Evolutionary conservation across 2,797 vertebrate genomes (phyloP).

Genomic region (Oophaga sylvatica): DNA sequence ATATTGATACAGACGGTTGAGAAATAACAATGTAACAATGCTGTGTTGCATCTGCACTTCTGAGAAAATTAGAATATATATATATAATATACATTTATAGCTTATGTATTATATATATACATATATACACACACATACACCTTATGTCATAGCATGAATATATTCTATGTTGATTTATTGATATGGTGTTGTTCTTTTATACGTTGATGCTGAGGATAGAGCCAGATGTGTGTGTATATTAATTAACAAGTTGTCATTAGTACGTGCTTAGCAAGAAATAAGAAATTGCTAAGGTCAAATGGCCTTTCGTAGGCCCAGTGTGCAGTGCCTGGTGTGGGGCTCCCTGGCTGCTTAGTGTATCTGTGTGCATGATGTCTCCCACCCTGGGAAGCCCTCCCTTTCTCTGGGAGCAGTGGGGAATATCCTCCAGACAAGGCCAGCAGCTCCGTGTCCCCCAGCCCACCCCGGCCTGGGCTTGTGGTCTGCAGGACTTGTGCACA

Average conservation of each 20-base stretch:
- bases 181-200: neutral
- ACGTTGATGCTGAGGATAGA: neutral
- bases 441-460: conserved; percentile 71
- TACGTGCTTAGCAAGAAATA: neutral
- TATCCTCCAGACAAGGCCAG: conserved; percentile 71
- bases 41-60: too few relatives aligned
- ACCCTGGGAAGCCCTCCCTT: neutral
- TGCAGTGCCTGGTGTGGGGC: neutral
- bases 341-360: conserved; percentile 1
- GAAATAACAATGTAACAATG: too few relatives aligned
- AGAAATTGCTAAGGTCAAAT: neutral
- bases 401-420: conserved; percentile 69
- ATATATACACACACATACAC: too few relatives aligned
- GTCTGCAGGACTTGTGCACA: conserved; percentile 78
- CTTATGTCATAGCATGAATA: neutral
- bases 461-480: conserved; percentile 71
- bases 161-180: neutral
- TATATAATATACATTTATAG: too few relatives aligned
- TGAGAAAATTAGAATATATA: too few relatives aligned
- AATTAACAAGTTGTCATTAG: neutral
- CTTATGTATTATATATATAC: too few relatives aligned
- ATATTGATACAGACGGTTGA: too few relatives aligned
- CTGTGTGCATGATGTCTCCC: neutral
- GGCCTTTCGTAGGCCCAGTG: neutral
- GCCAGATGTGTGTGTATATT: neutral